Evolutionary conservation across 2,888 invertebrate genomes (phyloP).

Genomic region (Tetrapedia diversipes): DNA sequence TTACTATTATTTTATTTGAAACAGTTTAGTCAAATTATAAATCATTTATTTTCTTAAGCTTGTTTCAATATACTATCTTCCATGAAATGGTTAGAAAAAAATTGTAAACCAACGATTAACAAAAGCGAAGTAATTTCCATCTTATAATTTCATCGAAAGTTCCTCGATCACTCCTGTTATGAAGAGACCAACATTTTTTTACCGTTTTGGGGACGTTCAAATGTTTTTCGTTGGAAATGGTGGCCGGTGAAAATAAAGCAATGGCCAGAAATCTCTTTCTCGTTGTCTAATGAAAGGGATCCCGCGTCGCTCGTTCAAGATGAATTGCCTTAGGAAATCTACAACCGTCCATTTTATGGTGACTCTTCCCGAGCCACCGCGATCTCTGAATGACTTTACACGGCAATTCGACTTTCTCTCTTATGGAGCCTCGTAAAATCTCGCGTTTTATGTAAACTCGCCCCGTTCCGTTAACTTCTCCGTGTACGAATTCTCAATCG

Average conservation of each 20-base stretch:
- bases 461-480: conserved; percentile 24
- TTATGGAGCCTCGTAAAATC: conserved; percentile 57
- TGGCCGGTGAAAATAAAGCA: conserved; percentile 1
- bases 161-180: background rate
- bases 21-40: too few species aligned
- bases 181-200: background rate
- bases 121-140: background rate
- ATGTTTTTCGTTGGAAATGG: background rate
- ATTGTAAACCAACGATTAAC: too few species aligned
- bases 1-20: too few species aligned
- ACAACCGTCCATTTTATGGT: conserved; percentile 40
- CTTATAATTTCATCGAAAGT: background rate
- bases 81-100: too few species aligned
- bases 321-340: conserved; percentile 44
- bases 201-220: background rate
- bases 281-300: conserved; percentile 50
- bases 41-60: too few species aligned
- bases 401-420: conserved; percentile 62
- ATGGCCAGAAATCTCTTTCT: conserved; percentile 12
- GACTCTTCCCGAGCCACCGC: conserved; percentile 29
- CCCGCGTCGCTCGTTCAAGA: conserved; percentile 26
- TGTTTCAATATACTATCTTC: too few species aligned
- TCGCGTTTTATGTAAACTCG: conserved; percentile 56
- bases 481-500: background rate
- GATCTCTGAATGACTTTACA: conserved; percentile 59